Percentiles rank a stretch among this genome's conserved stretches.
These are phyloP conservation scores for Salvelinus fontinalis DNA, from an alignment of 2,113 vertebrate genomes.

Conservation along the genomic window DNA sequence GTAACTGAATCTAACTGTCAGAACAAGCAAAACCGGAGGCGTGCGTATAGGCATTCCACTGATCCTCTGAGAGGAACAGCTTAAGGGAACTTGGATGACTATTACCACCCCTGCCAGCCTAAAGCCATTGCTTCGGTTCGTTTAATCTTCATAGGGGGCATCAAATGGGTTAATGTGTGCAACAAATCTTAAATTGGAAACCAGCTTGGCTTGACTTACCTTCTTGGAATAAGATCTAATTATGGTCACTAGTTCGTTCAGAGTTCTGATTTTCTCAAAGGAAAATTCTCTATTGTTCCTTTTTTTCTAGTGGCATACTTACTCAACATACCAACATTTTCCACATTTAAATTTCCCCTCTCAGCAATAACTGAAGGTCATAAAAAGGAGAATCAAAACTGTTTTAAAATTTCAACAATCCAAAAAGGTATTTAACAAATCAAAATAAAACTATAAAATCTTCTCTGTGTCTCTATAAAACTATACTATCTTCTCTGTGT, in stretches of 20 bases:
- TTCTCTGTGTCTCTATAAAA: not conserved
- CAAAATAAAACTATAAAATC: not conserved
- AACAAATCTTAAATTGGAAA: no score
- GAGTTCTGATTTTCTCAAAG: no score
- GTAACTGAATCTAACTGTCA: conserved; percentile 49
- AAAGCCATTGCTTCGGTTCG: conserved; percentile 12
- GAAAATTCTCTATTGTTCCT: no score
- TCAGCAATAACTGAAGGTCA: not conserved
- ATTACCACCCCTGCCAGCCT: not conserved
- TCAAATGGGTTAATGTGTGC: not conserved
- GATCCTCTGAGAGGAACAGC: conserved; percentile 38
- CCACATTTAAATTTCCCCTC: not conserved
- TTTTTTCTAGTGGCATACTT: not conserved
- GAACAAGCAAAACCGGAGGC: conserved; percentile 46
- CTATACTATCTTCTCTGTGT: not conserved
- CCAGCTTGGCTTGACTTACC: no score
- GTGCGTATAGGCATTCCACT: conserved; percentile 41
- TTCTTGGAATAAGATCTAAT: not conserved
- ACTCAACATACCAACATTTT: not conserved
- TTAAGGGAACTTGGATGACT: conserved; percentile 31
- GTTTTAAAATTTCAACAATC: not conserved
- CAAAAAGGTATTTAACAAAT: not conserved
- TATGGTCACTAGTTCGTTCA: not conserved
- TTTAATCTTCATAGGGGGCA: not conserved
- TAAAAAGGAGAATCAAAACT: not conserved